Evolutionary conservation across 2,797 vertebrate species (phyloP).

Genomic region (Champsocephalus gunnari): DNA sequence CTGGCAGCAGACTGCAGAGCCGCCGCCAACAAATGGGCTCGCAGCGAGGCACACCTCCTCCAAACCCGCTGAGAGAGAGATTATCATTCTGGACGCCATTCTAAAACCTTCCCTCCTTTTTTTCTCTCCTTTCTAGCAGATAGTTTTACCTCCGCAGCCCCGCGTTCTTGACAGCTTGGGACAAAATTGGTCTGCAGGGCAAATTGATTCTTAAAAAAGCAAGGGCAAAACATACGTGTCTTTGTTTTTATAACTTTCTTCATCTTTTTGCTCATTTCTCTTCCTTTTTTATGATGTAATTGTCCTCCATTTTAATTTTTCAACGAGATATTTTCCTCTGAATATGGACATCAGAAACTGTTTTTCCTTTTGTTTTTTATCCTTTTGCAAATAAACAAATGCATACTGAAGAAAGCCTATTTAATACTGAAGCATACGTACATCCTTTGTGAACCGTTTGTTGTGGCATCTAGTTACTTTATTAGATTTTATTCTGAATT

Average conservation of each 20-base stretch:
- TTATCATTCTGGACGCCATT: slow-evolving; percentile 61
- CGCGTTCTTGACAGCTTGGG: slow-evolving; percentile 42
- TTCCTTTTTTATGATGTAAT: neutral
- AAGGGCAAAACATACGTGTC: neutral
- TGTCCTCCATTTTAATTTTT: slow-evolving; percentile 3
- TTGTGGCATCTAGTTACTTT: slow-evolving; percentile 70
- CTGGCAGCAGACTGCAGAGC: slow-evolving; percentile 76
- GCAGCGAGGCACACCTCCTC: slow-evolving; percentile 53
- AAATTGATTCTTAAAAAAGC: slow-evolving; percentile 3
- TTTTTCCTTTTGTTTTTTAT: slow-evolving; percentile 15
- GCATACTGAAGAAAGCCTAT: slow-evolving; percentile 28
- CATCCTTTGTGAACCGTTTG: slow-evolving; percentile 57
- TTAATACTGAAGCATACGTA: slow-evolving; percentile 38
- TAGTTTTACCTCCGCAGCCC: slow-evolving; percentile 59
- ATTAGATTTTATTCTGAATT: slow-evolving; percentile 54
- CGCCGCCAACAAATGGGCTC: slow-evolving; percentile 65
- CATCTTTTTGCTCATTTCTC: slow-evolving; percentile 1
- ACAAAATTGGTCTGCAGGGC: slow-evolving; percentile 35
- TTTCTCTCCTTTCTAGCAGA: slow-evolving; percentile 53
- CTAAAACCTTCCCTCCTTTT: slow-evolving; percentile 43
- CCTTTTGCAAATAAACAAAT: slow-evolving; percentile 43
- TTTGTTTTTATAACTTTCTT: slow-evolving; percentile 2
- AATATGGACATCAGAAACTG: slow-evolving; percentile 13
- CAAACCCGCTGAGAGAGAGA: slow-evolving; percentile 62
- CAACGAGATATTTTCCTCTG: neutral